Evolutionary conservation across 2,888 invertebrate species (phyloP).

Genomic region (Drosophila barbarae): DNA sequence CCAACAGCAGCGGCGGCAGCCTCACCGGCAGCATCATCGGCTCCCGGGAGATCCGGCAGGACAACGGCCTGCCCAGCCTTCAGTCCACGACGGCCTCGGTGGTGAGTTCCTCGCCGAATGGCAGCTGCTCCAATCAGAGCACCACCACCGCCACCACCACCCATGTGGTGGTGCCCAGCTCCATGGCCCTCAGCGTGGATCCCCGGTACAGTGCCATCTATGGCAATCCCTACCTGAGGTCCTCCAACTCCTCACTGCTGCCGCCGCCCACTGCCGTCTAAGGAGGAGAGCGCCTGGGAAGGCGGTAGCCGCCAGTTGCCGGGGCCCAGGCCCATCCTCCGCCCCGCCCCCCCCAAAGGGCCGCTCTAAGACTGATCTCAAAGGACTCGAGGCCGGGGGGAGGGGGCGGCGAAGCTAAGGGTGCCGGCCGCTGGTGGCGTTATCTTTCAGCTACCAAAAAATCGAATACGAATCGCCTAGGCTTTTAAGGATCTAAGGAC

Average conservation of each 20-base stretch:
- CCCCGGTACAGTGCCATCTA: constrained; percentile 94
- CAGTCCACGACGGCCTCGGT: constrained; percentile 79
- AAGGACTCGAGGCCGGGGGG: constrained; percentile 19
- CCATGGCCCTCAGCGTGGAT: constrained; percentile 82
- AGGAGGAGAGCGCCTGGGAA: constrained; percentile 10
- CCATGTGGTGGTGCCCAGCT: constrained; percentile 72
- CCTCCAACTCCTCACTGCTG: constrained; percentile 82
- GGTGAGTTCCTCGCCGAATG: constrained; percentile 79
- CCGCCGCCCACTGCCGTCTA: constrained; percentile 82
- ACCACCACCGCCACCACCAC: constrained; percentile 78
- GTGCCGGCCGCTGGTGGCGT: constrained; percentile 10
- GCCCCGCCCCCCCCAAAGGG: background rate
- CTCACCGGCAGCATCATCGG: constrained; percentile 79
- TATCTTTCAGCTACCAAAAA: constrained; percentile 65
- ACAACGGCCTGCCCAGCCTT: constrained; percentile 79
- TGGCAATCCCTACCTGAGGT: constrained; percentile 91
- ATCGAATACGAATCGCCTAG: constrained; percentile 42
- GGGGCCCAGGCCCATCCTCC: no score
- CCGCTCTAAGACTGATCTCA: constrained; percentile 66
- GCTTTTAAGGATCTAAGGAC: constrained; percentile 42
- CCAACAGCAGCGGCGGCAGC: constrained; percentile 75
- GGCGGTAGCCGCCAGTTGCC: background rate
- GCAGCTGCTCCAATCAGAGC: constrained; percentile 79
- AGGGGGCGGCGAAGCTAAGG: background rate
- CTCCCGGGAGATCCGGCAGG: constrained; percentile 78